Conservation (phyloP, 2,888 invertebrate genomes). For the Drosophila mimica region DNA sequence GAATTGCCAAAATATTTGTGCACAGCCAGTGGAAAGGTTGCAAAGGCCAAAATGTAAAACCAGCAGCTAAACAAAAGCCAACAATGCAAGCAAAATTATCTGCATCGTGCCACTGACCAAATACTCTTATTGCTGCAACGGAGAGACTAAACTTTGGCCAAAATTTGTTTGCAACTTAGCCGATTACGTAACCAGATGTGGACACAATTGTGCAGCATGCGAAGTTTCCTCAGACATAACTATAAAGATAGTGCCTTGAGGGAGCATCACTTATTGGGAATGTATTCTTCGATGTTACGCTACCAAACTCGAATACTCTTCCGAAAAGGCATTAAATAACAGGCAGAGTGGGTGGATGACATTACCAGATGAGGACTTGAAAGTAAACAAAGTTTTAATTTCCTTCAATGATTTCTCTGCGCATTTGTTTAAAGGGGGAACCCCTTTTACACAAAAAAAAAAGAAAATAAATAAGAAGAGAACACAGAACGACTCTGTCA, state of each 20-base stretch:
- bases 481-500: slow-evolving; percentile 10
- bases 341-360: slow-evolving; percentile 3
- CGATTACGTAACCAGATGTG: neutral
- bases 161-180: neutral
- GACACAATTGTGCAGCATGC: neutral
- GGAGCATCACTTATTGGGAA: neutral
- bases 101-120: neutral
- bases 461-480: neutral
- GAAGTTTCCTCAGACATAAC: neutral
- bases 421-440: slow-evolving; percentile 45
- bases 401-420: slow-evolving; percentile 74
- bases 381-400: slow-evolving; percentile 77
- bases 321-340: neutral
- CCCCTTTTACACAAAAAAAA: neutral
- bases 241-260: neutral
- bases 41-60: slow-evolving; percentile 30
- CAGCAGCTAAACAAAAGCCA: slow-evolving; percentile 23
- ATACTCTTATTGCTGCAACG: slow-evolving; percentile 5
- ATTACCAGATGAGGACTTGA: slow-evolving; percentile 59
- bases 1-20: slow-evolving; percentile 57
- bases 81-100: neutral
- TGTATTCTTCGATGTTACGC: neutral
- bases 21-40: neutral
- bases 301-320: slow-evolving; percentile 1
- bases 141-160: neutral